Conservation (phyloP, 2,797 vertebrate species). For the Botia kubotai region DNA sequence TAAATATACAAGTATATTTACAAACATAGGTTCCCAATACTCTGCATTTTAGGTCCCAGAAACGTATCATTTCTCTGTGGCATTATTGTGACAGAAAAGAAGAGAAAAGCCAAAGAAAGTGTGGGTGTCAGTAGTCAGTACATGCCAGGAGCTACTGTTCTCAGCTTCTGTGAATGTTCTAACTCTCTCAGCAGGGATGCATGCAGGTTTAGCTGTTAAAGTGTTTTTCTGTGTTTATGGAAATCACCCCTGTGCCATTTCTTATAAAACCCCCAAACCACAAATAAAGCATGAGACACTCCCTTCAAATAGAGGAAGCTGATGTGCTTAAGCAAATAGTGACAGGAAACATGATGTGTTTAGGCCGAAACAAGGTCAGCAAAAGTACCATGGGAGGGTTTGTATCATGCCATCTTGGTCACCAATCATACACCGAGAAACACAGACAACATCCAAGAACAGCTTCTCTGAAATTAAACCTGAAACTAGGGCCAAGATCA, state of each 20-base stretch:
- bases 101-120: not conserved
- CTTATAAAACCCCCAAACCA: constrained; percentile 24
- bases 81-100: not conserved
- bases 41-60: not conserved
- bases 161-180: not conserved
- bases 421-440: not conserved
- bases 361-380: not conserved
- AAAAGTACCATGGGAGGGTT: not conserved
- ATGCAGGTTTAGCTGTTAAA: not conserved
- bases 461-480: not conserved
- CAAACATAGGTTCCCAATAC: not conserved
- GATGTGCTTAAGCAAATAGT: constrained; percentile 11
- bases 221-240: not conserved
- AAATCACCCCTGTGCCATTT: not conserved
- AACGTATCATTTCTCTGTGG: not conserved
- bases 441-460: not conserved
- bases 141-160: constrained; percentile 7
- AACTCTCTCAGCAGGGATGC: not conserved
- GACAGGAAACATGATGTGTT: not conserved
- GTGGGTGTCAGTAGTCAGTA: constrained; percentile 5
- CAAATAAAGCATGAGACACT: not conserved
- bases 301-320: constrained; percentile 54
- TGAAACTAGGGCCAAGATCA: not conserved
- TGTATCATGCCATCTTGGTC: not conserved
- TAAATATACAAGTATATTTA: not conserved